Evolutionary conservation across 2,797 vertebrate genomes (phyloP).

Genomic region (Peromyscus melanophrys): DNA sequence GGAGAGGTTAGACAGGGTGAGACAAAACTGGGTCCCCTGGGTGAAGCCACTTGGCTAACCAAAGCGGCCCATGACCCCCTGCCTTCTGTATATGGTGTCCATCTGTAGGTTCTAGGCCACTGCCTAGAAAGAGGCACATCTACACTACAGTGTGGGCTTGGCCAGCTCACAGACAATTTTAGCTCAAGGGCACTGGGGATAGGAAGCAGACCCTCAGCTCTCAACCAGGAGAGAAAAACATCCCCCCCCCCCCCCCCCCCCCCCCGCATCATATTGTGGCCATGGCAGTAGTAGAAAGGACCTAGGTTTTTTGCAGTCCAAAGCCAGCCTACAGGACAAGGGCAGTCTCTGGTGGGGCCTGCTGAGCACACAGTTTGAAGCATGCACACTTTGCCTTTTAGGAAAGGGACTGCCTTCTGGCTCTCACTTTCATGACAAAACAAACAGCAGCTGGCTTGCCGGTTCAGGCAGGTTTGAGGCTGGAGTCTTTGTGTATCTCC

Average conservation of each 20-base stretch:
- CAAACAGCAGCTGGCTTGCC: neutral
- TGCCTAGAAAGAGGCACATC: neutral
- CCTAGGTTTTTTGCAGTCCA: neutral
- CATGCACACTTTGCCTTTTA: neutral
- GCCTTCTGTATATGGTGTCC: neutral
- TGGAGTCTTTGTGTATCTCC: neutral
- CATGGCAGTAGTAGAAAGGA: neutral
- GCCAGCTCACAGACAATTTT: neutral
- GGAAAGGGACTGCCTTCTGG: neutral
- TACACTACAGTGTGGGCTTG: neutral
- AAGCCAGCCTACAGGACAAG: neutral
- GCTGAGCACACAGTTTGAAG: neutral
- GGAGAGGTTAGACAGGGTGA: no score
- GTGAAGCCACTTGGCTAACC: neutral
- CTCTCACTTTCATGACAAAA: neutral
- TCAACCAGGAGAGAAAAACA: neutral
- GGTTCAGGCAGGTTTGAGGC: neutral
- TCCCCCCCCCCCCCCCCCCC: no score
- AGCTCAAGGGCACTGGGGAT: neutral
- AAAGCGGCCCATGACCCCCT: neutral
- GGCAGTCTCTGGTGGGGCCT: neutral
- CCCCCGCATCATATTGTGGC: neutral
- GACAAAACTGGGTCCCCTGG: neutral
- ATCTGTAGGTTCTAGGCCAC: neutral
- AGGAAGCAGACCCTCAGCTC: neutral